phyloP scores from a whole-genome alignment of 2,113 vertebrate species.

The Ptychochromis oligacanthus region DNA sequence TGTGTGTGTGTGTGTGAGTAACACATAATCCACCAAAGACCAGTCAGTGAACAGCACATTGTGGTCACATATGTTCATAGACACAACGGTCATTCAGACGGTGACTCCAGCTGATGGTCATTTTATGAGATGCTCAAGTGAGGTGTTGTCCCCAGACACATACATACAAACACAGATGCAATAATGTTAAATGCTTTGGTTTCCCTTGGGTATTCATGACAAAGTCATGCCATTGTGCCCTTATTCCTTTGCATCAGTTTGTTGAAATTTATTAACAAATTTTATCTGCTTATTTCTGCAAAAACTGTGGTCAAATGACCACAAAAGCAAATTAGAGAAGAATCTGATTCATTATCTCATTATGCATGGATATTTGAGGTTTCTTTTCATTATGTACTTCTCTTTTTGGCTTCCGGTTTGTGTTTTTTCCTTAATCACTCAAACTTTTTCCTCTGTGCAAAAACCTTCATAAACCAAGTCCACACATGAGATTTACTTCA shows the following conservation, averaged over 20 bases:
- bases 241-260: neutral
- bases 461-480: neutral
- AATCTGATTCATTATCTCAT: too few species aligned
- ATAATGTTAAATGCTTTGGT: neutral
- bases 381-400: neutral
- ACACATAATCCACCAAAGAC: neutral
- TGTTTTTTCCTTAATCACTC: neutral
- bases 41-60: neutral
- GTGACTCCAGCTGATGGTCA: conserved; percentile 14
- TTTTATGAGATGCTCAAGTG: neutral
- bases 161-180: neutral
- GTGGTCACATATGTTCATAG: neutral
- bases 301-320: neutral
- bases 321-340: neutral
- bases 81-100: neutral
- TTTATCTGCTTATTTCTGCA: neutral
- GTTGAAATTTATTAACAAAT: neutral
- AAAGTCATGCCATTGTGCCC: neutral
- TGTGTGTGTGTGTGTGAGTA: neutral
- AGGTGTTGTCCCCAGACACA: neutral
- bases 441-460: neutral
- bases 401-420: neutral
- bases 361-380: neutral
- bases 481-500: neutral
- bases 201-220: neutral